Conservation (phyloP, 2,888 invertebrate species). For the Gryllus longicercus region DNA sequence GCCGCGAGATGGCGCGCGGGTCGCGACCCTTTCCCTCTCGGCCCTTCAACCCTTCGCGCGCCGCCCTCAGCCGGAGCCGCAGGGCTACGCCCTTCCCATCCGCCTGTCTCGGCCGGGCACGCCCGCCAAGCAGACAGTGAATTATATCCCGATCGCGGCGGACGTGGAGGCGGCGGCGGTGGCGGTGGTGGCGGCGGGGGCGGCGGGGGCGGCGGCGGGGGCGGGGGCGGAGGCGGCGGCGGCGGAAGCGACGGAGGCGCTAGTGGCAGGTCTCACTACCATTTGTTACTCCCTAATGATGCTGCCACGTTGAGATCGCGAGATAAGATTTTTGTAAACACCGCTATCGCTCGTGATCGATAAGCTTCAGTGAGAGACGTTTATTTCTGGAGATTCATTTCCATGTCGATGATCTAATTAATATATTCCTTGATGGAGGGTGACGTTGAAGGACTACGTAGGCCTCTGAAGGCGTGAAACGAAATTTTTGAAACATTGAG, state of each 20-base stretch:
- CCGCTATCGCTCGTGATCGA: not conserved
- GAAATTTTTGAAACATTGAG: no score
- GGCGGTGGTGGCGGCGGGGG: not conserved
- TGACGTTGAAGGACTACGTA: no score
- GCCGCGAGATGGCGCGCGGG: not conserved
- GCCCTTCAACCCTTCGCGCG: not conserved
- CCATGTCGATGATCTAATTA: no score
- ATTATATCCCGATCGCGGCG: not conserved
- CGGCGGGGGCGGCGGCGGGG: not conserved
- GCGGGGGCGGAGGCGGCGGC: not conserved
- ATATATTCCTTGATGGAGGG: no score
- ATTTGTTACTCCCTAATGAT: slow-evolving; percentile 3
- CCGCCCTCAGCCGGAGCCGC: no score
- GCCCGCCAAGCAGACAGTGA: not conserved
- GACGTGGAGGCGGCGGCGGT: not conserved
- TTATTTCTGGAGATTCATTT: no score
- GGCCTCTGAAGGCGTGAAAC: no score
- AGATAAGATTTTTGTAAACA: not conserved
- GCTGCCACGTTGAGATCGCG: not conserved
- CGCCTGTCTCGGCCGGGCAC: not conserved
- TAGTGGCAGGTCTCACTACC: not conserved
- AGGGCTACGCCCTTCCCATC: not conserved
- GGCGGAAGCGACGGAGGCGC: not conserved
- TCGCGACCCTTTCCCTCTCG: not conserved
- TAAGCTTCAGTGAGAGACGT: no score